phyloP scores from a whole-genome alignment of 2,888 invertebrate genomes.

The Agonopterix heracliana region DNA sequence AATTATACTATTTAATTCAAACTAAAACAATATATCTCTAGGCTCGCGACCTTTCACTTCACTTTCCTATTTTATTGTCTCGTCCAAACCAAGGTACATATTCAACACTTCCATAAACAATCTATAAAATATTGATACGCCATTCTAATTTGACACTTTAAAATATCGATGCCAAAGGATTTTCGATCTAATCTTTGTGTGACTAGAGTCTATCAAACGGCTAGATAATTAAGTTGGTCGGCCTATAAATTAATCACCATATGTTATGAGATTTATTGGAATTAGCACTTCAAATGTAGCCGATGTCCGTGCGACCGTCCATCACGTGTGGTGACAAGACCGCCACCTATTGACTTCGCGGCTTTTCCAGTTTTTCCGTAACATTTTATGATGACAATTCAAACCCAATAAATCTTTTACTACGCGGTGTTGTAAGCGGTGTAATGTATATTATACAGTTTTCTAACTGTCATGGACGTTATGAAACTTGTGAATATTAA shows the following conservation, averaged over 20 bases:
- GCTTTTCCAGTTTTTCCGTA: background rate
- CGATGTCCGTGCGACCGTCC: conserved; percentile 25
- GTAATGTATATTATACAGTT: too few species aligned
- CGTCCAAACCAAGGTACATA: conserved; percentile 17
- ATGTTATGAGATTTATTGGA: conserved; percentile 48
- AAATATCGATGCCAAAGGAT: conserved; percentile 11
- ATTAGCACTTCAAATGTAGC: conserved; percentile 44
- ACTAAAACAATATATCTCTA: conserved; percentile 40
- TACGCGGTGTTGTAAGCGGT: too few species aligned
- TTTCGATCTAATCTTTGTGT: conserved; percentile 7
- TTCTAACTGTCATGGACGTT: too few species aligned
- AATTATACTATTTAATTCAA: conserved; percentile 10
- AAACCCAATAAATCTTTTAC: too few species aligned
- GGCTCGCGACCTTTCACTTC: conserved; percentile 37
- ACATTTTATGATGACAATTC: too few species aligned
- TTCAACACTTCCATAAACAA: conserved; percentile 43
- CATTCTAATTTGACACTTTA: conserved; percentile 16
- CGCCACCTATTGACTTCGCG: background rate
- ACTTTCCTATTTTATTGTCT: conserved; percentile 55
- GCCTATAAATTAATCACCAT: conserved; percentile 47
- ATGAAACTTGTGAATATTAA: too few species aligned
- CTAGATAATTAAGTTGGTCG: conserved; percentile 13
- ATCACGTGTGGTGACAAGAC: background rate
- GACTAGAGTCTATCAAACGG: background rate
- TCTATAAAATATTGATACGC: conserved; percentile 34